Percentiles rank a stretch among this genome's conserved stretches.
Conservation (phyloP, 1,140 invertebrate species). For the Papilio xuthus region DNA sequence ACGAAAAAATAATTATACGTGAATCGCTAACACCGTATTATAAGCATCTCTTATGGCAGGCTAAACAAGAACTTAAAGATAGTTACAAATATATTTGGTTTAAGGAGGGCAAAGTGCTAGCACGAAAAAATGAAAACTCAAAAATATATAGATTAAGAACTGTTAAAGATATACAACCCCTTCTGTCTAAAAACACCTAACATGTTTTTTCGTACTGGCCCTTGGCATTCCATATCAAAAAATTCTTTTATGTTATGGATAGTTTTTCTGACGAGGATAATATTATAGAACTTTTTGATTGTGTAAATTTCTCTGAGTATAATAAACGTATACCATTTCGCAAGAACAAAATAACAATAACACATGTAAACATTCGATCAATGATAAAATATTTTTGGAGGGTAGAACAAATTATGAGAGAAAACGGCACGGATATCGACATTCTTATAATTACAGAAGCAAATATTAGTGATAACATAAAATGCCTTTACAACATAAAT, state of each 20-base stretch:
- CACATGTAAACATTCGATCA: no score
- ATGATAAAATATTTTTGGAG: no score
- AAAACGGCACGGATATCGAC: background rate
- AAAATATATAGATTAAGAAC: conserved; percentile 16
- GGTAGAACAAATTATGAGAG: background rate
- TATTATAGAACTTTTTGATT: conserved; percentile 36
- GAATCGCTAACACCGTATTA: conserved; percentile 38
- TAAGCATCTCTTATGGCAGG: conserved; percentile 39
- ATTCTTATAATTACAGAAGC: conserved; percentile 28
- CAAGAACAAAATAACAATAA: no score
- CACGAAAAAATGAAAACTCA: conserved; percentile 10
- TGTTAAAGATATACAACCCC: background rate
- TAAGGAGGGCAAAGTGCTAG: conserved; percentile 20
- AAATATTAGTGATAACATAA: conserved; percentile 29
- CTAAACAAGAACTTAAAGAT: conserved; percentile 19
- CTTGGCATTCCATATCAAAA: background rate
- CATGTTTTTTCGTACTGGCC: background rate
- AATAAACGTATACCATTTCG: no score
- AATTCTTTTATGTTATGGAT: background rate
- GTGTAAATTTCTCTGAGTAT: background rate
- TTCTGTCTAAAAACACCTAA: background rate
- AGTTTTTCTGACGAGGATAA: conserved; percentile 2
- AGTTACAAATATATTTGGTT: conserved; percentile 39
- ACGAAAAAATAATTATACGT: conserved; percentile 36
- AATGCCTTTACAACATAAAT: conserved; percentile 31